Evolutionary conservation across 2,113 vertebrate species (phyloP).

Genomic region (Agapornis roseicollis): DNA sequence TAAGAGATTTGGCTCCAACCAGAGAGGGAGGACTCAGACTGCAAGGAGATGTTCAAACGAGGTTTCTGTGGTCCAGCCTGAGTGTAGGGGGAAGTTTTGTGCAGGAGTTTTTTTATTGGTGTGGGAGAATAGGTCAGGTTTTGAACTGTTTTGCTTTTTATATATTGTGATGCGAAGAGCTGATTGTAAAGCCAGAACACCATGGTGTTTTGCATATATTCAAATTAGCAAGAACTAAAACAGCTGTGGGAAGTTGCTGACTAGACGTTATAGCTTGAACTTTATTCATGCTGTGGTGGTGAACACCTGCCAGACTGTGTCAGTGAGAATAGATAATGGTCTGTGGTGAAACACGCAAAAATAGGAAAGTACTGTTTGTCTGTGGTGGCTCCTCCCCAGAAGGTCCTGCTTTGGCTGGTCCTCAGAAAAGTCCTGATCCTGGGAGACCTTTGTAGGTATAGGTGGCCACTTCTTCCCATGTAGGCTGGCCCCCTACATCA

Average conservation of each 20-base stretch:
- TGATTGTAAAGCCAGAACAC: neutral
- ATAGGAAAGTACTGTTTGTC: neutral
- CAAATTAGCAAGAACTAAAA: neutral
- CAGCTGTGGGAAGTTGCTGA: neutral
- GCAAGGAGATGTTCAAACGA: neutral
- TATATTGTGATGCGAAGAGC: neutral
- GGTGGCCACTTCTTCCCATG: neutral
- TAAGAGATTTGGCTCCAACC: neutral
- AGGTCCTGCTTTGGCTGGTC: neutral
- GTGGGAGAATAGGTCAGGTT: neutral
- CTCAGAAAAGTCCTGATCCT: neutral
- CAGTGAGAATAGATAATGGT: neutral
- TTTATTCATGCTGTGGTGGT: neutral
- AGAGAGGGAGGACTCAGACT: fast-evolving
- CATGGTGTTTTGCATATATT: neutral
- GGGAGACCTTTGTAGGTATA: neutral
- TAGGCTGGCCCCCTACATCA: neutral
- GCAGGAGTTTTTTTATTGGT: neutral
- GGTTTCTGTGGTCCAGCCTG: neutral
- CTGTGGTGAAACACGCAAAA: neutral
- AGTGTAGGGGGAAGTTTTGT: neutral
- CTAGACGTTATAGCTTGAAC: neutral
- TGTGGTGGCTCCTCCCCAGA: neutral
- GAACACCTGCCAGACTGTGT: neutral
- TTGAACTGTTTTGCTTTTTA: neutral